Conservation (phyloP, 2,113 vertebrate genomes). For the Oncorhynchus masou region DNA sequence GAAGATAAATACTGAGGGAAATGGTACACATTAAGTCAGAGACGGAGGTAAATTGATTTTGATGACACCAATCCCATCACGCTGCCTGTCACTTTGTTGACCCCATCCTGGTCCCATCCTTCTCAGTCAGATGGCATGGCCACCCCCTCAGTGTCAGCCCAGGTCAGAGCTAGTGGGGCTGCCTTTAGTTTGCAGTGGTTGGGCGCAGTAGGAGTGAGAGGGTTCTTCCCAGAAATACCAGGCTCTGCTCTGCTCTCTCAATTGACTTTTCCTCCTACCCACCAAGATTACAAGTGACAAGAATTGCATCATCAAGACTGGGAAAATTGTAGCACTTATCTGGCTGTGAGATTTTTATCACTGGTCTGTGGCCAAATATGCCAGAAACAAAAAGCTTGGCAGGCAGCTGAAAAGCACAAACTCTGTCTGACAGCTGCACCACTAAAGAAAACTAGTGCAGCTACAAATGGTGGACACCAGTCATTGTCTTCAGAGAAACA, state of each 20-base stretch:
- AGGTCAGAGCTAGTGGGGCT: not conserved
- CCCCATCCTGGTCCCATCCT: too few relatives aligned
- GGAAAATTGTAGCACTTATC: slow-evolving; percentile 23
- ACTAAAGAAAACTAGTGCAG: not conserved
- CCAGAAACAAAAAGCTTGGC: slow-evolving; percentile 21
- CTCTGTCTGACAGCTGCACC: not conserved
- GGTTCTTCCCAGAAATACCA: slow-evolving; percentile 27
- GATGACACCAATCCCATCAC: not conserved
- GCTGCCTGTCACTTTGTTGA: not conserved
- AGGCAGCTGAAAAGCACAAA: slow-evolving; percentile 25
- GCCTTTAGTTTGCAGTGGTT: not conserved
- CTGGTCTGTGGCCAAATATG: slow-evolving; percentile 5
- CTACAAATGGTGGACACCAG: not conserved
- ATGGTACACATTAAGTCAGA: too few relatives aligned
- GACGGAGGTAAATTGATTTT: too few relatives aligned
- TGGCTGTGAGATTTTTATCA: slow-evolving; percentile 6
- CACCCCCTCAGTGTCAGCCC: not conserved
- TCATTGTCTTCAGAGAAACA: not conserved
- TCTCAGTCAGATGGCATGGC: not conserved
- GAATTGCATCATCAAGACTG: not conserved
- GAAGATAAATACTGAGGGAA: too few relatives aligned
- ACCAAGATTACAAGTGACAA: slow-evolving; percentile 22
- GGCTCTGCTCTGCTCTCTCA: slow-evolving; percentile 14
- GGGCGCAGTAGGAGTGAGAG: not conserved
- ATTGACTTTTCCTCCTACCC: slow-evolving; percentile 23